phyloP scores from a whole-genome alignment of 2,888 invertebrate genomes.

The Pachycephus smyrnensis region DNA sequence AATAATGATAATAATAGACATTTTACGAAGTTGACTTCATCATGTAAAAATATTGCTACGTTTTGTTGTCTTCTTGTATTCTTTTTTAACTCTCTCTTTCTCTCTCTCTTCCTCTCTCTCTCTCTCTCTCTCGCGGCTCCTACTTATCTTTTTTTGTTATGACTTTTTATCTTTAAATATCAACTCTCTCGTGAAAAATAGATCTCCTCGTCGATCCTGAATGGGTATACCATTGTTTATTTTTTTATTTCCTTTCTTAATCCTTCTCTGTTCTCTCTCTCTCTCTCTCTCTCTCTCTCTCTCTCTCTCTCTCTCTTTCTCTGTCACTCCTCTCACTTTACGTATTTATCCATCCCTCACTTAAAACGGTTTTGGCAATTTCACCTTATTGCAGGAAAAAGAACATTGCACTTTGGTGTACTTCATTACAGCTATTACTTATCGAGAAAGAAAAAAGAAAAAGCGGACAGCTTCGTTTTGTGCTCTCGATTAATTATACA shows the following conservation, averaged over 20 bases:
- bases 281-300: no score
- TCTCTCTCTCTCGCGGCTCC: slow-evolving; percentile 25
- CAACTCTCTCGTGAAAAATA: slow-evolving; percentile 45
- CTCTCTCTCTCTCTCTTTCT: fast-evolving
- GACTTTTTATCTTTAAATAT: slow-evolving; percentile 14
- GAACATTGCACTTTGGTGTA: slow-evolving; percentile 63
- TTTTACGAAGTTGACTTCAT: slow-evolving; percentile 48
- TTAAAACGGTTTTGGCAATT: not conserved
- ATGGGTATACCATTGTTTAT: no score
- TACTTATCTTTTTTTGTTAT: slow-evolving; percentile 17
- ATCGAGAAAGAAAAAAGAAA: slow-evolving; percentile 1
- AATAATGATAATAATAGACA: slow-evolving; percentile 31
- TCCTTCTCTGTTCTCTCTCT: slow-evolving; percentile 25
- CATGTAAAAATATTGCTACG: slow-evolving; percentile 60
- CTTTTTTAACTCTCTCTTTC: slow-evolving; percentile 13
- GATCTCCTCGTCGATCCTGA: slow-evolving; percentile 35
- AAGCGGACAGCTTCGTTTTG: not conserved
- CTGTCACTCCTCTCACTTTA: not conserved
- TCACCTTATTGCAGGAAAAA: slow-evolving; percentile 22
- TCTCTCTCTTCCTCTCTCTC: slow-evolving; percentile 10
- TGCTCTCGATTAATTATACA: no score
- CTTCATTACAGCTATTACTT: slow-evolving; percentile 24
- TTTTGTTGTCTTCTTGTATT: slow-evolving; percentile 35
- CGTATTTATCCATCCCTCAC: not conserved
- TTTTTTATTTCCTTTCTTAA: slow-evolving; percentile 1